Evolutionary conservation across 2,888 invertebrate genomes (phyloP).

Genomic region (Hirtodrosophila histrioides): DNA sequence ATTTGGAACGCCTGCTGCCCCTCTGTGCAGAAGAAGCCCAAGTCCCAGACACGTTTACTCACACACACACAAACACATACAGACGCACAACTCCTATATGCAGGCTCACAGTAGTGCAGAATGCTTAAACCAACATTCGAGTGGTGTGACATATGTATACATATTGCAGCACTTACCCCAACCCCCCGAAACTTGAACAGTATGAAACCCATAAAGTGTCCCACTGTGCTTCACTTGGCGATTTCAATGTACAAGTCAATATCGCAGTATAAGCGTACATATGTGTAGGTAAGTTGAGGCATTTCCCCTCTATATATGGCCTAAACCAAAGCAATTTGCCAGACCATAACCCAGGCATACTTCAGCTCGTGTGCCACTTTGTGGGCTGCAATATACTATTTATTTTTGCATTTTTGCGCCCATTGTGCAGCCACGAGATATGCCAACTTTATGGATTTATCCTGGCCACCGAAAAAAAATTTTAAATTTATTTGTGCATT

Average conservation of each 20-base stretch:
- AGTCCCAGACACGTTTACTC: constrained; percentile 50
- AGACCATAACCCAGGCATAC: not conserved
- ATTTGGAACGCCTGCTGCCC: constrained; percentile 27
- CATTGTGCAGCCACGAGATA: constrained; percentile 17
- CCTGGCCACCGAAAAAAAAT: not conserved
- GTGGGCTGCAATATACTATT: constrained; percentile 10
- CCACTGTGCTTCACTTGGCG: constrained; percentile 35
- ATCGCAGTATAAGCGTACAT: constrained; percentile 14
- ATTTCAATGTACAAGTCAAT: constrained; percentile 48
- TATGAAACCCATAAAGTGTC: constrained; percentile 10
- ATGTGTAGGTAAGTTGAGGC: constrained; percentile 9
- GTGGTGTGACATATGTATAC: constrained; percentile 72
- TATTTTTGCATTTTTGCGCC: constrained; percentile 6
- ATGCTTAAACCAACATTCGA: constrained; percentile 70
- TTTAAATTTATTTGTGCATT: constrained; percentile 7
- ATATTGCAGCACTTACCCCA: constrained; percentile 69
- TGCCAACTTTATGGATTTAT: constrained; percentile 23
- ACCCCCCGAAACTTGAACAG: constrained; percentile 4
- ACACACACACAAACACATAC: constrained; percentile 5
- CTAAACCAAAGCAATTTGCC: constrained; percentile 18
- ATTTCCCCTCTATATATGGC: not conserved
- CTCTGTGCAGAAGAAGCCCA: constrained; percentile 27
- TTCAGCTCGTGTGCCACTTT: not conserved
- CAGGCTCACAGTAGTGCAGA: constrained; percentile 41
- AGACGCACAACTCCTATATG: constrained; percentile 18